Conservation (phyloP, 2,797 vertebrate species). For the Propithecus deckenii region DNA sequence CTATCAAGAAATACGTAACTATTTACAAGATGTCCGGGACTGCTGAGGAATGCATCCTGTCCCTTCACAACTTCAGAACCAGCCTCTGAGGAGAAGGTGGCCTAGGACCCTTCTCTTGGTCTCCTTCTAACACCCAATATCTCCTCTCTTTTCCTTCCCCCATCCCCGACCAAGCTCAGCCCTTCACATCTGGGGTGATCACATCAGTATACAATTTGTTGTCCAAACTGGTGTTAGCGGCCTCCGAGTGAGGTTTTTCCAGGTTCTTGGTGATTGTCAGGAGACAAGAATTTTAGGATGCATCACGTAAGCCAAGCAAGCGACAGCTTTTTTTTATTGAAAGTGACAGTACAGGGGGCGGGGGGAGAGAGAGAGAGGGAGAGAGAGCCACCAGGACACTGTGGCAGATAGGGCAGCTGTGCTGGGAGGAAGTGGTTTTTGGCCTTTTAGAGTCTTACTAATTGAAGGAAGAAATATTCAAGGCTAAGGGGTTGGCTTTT, state of each 20-base stretch:
- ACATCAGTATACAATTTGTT: fast-evolving
- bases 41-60: neutral
- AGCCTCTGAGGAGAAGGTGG: neutral
- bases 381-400: too few species aligned
- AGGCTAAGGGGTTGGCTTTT: neutral
- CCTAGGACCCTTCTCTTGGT: too few species aligned
- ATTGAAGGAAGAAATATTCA: neutral
- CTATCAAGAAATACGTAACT: neutral
- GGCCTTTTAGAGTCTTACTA: neutral
- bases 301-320: neutral
- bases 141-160: neutral
- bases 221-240: neutral
- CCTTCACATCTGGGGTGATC: fast-evolving
- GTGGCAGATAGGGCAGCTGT: neutral
- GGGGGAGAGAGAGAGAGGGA: too few species aligned
- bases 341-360: neutral
- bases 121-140: too few species aligned
- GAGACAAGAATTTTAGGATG: neutral
- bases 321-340: neutral
- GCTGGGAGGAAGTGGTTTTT: neutral
- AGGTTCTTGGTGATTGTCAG: neutral
- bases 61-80: neutral
- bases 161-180: neutral
- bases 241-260: neutral
- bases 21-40: neutral